A percentile compares a stretch with the other conserved stretches of the same genome.
Conservation (phyloP, 1,140 invertebrate genomes). For the Pinna nobilis region DNA sequence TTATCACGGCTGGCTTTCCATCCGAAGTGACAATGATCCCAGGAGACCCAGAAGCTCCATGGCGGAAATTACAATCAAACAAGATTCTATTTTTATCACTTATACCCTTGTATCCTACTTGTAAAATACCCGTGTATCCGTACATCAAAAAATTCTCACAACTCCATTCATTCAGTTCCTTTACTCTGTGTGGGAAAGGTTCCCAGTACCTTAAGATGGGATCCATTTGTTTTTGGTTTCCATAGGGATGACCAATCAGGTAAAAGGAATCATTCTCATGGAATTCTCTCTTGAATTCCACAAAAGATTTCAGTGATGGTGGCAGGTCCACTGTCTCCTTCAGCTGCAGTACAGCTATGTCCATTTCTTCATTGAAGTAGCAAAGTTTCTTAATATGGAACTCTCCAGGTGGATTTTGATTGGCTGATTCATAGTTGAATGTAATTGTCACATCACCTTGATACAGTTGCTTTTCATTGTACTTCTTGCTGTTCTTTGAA, state of each 20-base stretch:
- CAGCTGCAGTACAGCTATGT: slow-evolving; percentile 14
- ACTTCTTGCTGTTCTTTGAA: too few relatives aligned
- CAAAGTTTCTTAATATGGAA: too few relatives aligned
- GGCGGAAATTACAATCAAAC: slow-evolving; percentile 20
- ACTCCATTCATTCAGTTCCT: slow-evolving; percentile 6
- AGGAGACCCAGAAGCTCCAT: slow-evolving; percentile 17
- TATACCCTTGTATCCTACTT: not conserved
- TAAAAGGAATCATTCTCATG: slow-evolving; percentile 18
- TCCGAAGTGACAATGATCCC: not conserved
- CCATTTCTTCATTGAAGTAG: slow-evolving; percentile 11
- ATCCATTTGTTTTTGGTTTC: not conserved
- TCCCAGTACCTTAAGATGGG: slow-evolving; percentile 5
- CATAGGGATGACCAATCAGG: slow-evolving; percentile 10
- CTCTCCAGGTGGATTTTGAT: too few relatives aligned
- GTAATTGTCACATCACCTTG: too few relatives aligned
- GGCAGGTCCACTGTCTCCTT: slow-evolving; percentile 3
- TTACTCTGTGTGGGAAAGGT: not conserved
- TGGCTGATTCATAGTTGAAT: too few relatives aligned
- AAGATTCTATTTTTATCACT: not conserved
- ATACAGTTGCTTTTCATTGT: too few relatives aligned
- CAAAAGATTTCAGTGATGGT: slow-evolving; percentile 2
- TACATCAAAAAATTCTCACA: not conserved
- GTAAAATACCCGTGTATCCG: not conserved
- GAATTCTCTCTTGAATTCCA: not conserved
- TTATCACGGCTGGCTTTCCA: not conserved